Base-by-base conservation (phyloP, 35 echinoderm and acorn worm genomes). In the Hemicentrotus pulcherrimus region DNA sequence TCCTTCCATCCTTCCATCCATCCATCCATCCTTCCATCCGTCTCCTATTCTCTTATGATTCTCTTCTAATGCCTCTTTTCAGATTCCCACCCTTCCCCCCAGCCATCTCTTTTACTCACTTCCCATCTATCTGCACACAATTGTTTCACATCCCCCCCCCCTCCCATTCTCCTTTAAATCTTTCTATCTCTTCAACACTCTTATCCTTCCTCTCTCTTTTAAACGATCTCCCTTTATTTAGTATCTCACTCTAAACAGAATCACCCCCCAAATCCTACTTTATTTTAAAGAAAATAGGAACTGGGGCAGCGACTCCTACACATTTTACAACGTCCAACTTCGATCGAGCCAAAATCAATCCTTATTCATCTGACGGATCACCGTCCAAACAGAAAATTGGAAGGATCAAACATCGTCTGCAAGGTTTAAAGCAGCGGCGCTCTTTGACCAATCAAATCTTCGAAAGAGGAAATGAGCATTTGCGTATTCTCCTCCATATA, bases 321-420 rank as follows among this genome's bases (percentile, higher is more conserved):
- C 65, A 78, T 78, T 78, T 78, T 78, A 78, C 65, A 78, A 78
- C 65, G 19, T 78, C 65, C 65, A 78, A 78, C 65, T 78, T 78
- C 24, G 65, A 78, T 78, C 19, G 65, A n/a, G 65, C 65, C 65
- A 78, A 78, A 78, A 78, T 78, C 65, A 78, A 78, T 78, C 65
- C 28, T 78, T 78, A 78, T 78, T 78, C 65, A 28, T 24, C 22
- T 78, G 65, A 78, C 65, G 65, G 28, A 78, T 78, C 65, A 78
- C 65, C 65, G 65, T 78, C 65, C 24, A 78, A 78, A 78, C 28
- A n/a, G 65, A 78, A 78, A 78, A 78, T 78, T 78, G 65, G 65
- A 78, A 78, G 65, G 65, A 78, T 78, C 65, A 78, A 78, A 78
- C 65, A 78, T 78, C 65, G 65, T 78, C 65, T 78, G 22, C 22